Conservation (phyloP, 1,140 invertebrate genomes). For the Zaprionus lachaisei region DNA sequence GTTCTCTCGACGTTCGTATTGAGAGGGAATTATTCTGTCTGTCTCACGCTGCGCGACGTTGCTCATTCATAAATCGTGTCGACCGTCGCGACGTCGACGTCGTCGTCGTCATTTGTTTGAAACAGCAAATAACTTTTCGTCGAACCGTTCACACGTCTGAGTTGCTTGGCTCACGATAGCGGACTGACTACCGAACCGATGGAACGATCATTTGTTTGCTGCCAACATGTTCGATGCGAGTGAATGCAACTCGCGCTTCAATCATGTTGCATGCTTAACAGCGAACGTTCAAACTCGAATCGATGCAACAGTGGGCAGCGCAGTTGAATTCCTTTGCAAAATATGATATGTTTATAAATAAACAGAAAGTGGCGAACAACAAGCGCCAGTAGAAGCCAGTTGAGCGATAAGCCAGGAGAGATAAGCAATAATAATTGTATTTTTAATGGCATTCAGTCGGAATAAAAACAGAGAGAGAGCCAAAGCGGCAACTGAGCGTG, state of each 20-base stretch:
- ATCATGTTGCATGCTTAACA: slow-evolving; percentile 1
- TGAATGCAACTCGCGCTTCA: not conserved
- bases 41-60: slow-evolving; percentile 48
- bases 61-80: slow-evolving; percentile 72
- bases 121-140: slow-evolving; percentile 40
- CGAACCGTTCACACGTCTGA: slow-evolving; percentile 45
- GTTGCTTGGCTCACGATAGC: slow-evolving; percentile 48
- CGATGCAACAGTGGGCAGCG: not conserved
- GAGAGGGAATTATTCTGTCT: slow-evolving; percentile 32
- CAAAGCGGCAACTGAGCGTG: not conserved
- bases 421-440: not conserved
- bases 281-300: not conserved
- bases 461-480: not conserved
- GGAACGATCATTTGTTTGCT: slow-evolving; percentile 37
- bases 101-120: not conserved
- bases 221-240: slow-evolving; percentile 41
- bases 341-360: slow-evolving; percentile 3
- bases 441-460: not conserved
- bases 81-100: not conserved
- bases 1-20: slow-evolving; percentile 38
- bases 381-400: too few species aligned
- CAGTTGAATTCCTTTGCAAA: not conserved
- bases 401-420: too few species aligned
- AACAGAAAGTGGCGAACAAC: not conserved
- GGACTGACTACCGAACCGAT: slow-evolving; percentile 27